Conservation (phyloP, 1,140 invertebrate species). For the Drosophila ercepeae region DNA sequence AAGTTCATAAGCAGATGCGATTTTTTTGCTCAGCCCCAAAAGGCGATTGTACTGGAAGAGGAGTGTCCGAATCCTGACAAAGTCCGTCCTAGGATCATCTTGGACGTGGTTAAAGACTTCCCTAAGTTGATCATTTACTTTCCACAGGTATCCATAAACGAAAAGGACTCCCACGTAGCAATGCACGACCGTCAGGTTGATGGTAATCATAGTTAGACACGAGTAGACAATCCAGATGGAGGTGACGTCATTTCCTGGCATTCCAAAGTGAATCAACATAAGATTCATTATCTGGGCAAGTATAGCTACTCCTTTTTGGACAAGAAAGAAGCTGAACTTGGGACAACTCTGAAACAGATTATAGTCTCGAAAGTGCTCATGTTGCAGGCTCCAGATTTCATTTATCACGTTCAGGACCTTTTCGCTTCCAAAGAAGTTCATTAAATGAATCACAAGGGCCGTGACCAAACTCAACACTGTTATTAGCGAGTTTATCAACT, state of each 20-base stretch:
- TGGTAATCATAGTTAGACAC: neutral
- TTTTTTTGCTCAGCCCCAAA: conserved; percentile 6
- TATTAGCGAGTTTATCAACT: conserved; percentile 12
- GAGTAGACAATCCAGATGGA: neutral
- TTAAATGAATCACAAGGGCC: conserved; percentile 1
- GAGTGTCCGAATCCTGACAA: neutral
- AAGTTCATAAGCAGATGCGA: conserved; percentile 22
- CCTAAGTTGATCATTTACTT: conserved; percentile 38
- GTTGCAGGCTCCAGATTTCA: conserved; percentile 17
- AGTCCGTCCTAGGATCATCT: neutral
- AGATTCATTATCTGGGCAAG: neutral
- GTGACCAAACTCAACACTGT: neutral
- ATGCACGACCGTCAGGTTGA: conserved; percentile 23
- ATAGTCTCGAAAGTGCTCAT: conserved; percentile 2
- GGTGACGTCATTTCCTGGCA: neutral
- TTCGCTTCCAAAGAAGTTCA: conserved; percentile 23
- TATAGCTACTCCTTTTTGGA: conserved; percentile 5
- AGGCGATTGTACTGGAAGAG: conserved; percentile 30
- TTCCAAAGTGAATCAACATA: neutral
- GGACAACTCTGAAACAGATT: neutral
- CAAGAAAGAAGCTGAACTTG: conserved; percentile 3
- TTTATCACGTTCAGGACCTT: conserved; percentile 18
- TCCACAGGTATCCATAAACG: conserved; percentile 49
- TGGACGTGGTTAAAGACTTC: neutral
- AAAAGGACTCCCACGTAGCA: conserved; percentile 26